Evolutionary conservation across 2,797 vertebrate genomes (phyloP).

Genomic region (Protosalanx chinensis): DNA sequence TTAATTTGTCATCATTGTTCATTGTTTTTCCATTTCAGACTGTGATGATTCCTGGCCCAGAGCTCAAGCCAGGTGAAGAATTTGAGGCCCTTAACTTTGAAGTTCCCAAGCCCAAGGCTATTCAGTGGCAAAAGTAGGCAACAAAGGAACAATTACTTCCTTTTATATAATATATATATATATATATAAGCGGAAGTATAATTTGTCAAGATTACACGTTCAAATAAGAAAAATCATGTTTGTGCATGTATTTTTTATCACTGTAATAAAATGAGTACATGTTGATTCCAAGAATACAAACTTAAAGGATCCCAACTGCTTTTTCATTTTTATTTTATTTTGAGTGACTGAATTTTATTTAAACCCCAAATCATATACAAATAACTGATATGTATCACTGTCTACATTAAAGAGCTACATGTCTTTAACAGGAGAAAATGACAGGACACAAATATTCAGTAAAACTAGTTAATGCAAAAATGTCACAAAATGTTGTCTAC

Average conservation of each 20-base stretch:
- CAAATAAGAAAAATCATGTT: slow-evolving; percentile 18
- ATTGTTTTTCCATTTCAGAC: slow-evolving; percentile 75
- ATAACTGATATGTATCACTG: slow-evolving; percentile 21
- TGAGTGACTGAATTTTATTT: slow-evolving; percentile 24
- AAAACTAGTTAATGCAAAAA: slow-evolving; percentile 40
- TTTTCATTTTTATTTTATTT: slow-evolving; percentile 26
- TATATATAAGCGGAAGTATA: not conserved
- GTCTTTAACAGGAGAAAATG: slow-evolving; percentile 31
- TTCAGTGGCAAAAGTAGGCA: slow-evolving; percentile 66
- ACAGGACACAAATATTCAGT: slow-evolving; percentile 36
- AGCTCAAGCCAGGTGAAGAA: slow-evolving; percentile 73
- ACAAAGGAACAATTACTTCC: slow-evolving; percentile 34
- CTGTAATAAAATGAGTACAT: slow-evolving; percentile 34
- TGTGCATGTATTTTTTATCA: slow-evolving; percentile 54
- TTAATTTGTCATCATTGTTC: not conserved
- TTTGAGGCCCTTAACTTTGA: slow-evolving; percentile 66
- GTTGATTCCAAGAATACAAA: slow-evolving; percentile 48
- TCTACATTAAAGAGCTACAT: slow-evolving; percentile 23
- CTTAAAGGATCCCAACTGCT: slow-evolving; percentile 45
- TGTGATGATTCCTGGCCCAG: slow-evolving; percentile 82
- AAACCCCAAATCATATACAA: slow-evolving; percentile 40
- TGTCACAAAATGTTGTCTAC: slow-evolving; percentile 34
- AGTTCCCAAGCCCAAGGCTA: slow-evolving; percentile 57
- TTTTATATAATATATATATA: not conserved
- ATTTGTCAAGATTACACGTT: not conserved